Base-by-base conservation (phyloP, 2,113 vertebrate genomes). In the Daphoenositta chrysoptera region DNA sequence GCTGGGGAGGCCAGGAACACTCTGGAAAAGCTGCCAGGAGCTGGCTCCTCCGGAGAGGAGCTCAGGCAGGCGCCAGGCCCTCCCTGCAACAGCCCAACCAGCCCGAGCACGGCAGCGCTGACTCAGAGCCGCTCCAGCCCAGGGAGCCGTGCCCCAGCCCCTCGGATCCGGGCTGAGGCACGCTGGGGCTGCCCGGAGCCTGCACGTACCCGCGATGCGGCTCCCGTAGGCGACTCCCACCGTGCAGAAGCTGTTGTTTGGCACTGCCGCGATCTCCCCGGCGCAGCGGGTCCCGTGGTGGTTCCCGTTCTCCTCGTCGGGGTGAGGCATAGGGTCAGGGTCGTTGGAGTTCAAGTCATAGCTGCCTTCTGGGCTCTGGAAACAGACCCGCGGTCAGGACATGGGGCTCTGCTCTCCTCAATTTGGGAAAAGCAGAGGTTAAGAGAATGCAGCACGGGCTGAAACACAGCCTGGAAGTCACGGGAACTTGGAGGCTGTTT, bases 271-370 rank as follows among this genome's bases (percentile, higher is more conserved):
- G 1, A 99, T 99, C 97, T 99, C 99, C 8, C 99, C 99, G 0
- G 99, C 99, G 7, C 99, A 99, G 4, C 99, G 98, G 0, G 99
- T 99, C n/a, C 99, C 99, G 0, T 99, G 99, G 95, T 99, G 99
- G 91, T 99, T 99, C 86, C 99, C 99, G 2, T 98, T 98, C 91
- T 97, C 98, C 64, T 96, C 73, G 2, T 99, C 99, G 0, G 99
- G 98, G 91, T 99, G 99, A 33, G 99, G 99, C 99, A 99, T 99
- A 15, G 99, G 99, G 96, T 99, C 99, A 0, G 99, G 99, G 84
- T 99, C 99, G 1, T 99, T 99, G 44, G 99, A 99, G 97, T 99
- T 99, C 86, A 99, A 97, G 96, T 99, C 99, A 4, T 99, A 99
- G 95, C 99, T 99, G 88, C 99, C 99, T 81, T 99, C 99, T 1